Base-by-base conservation (phyloP, 1,140 invertebrate genomes). In the Drosophila baimaii region DNA sequence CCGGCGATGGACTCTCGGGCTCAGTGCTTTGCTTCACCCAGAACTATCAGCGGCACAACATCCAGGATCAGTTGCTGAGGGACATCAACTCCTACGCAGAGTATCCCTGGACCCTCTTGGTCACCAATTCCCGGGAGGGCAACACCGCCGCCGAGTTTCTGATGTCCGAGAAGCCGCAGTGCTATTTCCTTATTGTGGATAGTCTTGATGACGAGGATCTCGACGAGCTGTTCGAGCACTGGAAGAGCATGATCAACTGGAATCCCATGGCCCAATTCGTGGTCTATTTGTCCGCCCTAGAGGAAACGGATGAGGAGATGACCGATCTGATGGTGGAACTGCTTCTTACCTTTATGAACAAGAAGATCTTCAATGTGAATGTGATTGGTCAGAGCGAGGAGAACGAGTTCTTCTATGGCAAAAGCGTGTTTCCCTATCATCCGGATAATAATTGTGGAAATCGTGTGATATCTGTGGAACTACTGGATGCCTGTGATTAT, bases 361-460 rank as follows among this genome's bases (percentile, higher is more conserved):
- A 79, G 54, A 91, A 91, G 41, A 85, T 91, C 23, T 91, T 85
- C 49, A 91, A 91, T 37, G 77, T 91, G 5, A 91, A 91, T 55
- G 75, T 91, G 6, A 83, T 91, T 35, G 90, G 86, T 0, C 90
- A 90, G 46, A 90, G 75, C 46, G 90, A 91, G 25, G 90, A 91
- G 59, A 79, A 77, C 2, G 68, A 51, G 5, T 76, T 72, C 44
- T 90, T 75, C 49, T 91, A 79, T 21, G 79, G 70, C 1, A 91
- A 90, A 41, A 79, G 84, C 0, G 88, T 78, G 0, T 91, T 91
- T 77, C 90, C 90, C 19, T 91, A 90, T 69, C 81, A 91, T 59
- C 84, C 88, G 39, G 90, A 91, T 37, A 91, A 91, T 55, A 90
- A 91, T 49, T 91, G 90, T 59, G 90, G 90, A 0, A 91, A 90